Conservation (phyloP, 2,888 invertebrate species). For the Chrysomela aeneicollis region DNA sequence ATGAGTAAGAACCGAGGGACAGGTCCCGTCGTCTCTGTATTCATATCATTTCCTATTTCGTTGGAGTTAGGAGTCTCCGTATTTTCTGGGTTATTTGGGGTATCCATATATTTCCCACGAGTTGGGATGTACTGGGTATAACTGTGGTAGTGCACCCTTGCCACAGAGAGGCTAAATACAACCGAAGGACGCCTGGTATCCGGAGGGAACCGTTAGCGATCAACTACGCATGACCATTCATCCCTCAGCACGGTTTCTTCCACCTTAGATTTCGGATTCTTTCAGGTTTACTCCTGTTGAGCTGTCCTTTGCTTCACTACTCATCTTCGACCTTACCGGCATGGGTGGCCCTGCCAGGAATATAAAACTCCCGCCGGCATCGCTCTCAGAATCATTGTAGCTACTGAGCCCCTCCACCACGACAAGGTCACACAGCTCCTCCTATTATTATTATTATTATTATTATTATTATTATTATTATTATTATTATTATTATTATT, state of each 20-base stretch:
- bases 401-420: too few species aligned
- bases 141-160: too few species aligned
- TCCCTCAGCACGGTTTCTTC: conserved; percentile 9
- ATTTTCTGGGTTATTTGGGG: background rate
- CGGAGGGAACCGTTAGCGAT: conserved; percentile 4
- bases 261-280: conserved; percentile 9
- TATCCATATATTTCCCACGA: conserved; percentile 3
- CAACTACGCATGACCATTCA: conserved; percentile 11
- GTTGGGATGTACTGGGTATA: background rate
- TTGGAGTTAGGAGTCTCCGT: conserved; percentile 3
- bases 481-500: too few species aligned
- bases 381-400: too few species aligned
- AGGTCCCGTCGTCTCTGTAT: background rate
- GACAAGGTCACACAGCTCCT: too few species aligned
- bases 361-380: too few species aligned
- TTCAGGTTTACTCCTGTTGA: too few species aligned
- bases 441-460: too few species aligned
- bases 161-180: conserved; percentile 9
- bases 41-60: background rate
- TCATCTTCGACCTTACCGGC: conserved; percentile 9
- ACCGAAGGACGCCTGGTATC: conserved; percentile 12
- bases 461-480: too few species aligned
- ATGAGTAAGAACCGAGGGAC: conserved; percentile 7
- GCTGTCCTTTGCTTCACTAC: conserved; percentile 17
- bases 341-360: too few species aligned